Percentiles rank a stretch among this genome's conserved stretches.
These are phyloP conservation scores for Mya arenaria DNA, from an alignment of 1,140 invertebrate genomes.

Conservation along the genomic window DNA sequence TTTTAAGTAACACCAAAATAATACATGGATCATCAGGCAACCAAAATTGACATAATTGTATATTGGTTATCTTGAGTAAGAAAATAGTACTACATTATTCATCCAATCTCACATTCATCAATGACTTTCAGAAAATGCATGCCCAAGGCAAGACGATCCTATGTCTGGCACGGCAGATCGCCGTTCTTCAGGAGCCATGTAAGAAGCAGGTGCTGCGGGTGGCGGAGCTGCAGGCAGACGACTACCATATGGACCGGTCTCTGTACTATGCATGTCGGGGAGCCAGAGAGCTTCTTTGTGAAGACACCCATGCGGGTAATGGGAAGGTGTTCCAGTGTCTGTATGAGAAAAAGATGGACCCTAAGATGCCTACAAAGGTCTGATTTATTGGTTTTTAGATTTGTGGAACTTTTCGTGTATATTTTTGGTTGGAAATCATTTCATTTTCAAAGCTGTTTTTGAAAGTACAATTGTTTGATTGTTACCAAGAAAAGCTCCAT, in stretches of 20 bases:
- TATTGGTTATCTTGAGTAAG: no score
- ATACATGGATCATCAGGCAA: no score
- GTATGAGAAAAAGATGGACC: slow-evolving; percentile 89
- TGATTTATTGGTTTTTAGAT: no score
- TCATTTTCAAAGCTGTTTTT: not conserved
- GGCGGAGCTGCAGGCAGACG: slow-evolving; percentile 95
- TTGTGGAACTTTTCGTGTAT: no score
- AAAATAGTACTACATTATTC: no score
- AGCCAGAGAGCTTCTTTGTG: slow-evolving; percentile 88
- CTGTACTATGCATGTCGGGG: slow-evolving; percentile 94
- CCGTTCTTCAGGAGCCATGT: slow-evolving; percentile 83
- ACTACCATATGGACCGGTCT: slow-evolving; percentile 94
- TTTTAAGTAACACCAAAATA: no score
- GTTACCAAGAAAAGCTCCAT: no score
- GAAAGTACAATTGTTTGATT: not conserved
- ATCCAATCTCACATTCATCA: no score
- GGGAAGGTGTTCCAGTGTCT: slow-evolving; percentile 96
- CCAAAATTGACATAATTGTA: no score
- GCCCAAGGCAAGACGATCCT: slow-evolving; percentile 92
- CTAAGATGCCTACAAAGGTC: slow-evolving; percentile 84
- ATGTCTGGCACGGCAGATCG: slow-evolving; percentile 88
- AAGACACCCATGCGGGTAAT: slow-evolving; percentile 82
- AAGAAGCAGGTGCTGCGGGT: slow-evolving; percentile 90
- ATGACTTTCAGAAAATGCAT: slow-evolving; percentile 79
- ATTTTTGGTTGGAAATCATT: slow-evolving; percentile 50